phyloP scores from a whole-genome alignment of 2,797 vertebrate genomes.

The Xerus rutilus region DNA sequence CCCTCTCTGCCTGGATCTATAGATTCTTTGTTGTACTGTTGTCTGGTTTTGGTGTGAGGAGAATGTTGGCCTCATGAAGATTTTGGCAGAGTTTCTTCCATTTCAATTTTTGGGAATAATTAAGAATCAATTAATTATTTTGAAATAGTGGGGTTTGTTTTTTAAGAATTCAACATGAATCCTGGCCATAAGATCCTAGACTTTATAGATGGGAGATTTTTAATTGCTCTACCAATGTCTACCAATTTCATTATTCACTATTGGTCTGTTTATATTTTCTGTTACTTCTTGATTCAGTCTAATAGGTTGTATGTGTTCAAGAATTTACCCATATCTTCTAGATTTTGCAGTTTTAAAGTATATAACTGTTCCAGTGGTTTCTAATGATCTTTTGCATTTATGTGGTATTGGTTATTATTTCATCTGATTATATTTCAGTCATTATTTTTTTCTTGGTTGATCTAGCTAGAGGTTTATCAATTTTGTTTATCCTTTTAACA shows the following conservation, averaged over 20 bases:
- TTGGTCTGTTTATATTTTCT: too few relatives aligned
- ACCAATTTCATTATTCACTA: too few relatives aligned
- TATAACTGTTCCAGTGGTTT: neutral
- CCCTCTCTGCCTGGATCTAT: too few relatives aligned
- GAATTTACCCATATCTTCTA: too few relatives aligned
- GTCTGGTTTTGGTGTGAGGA: neutral
- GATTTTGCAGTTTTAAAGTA: neutral
- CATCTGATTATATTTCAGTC: too few relatives aligned
- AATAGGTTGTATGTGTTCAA: too few relatives aligned
- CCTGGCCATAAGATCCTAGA: neutral
- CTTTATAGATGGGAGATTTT: neutral
- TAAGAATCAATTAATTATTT: neutral
- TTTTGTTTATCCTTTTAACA: neutral
- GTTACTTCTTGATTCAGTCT: too few relatives aligned
- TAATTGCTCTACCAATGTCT: neutral
- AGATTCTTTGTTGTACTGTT: neutral
- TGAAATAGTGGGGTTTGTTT: too few relatives aligned
- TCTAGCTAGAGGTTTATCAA: too few relatives aligned
- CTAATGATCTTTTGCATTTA: too few relatives aligned
- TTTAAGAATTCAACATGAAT: neutral
- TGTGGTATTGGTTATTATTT: neutral
- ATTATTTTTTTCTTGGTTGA: too few relatives aligned
- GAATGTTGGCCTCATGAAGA: neutral
- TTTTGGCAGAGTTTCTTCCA: neutral
- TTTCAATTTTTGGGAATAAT: neutral